Evolutionary conservation across 2,797 vertebrate species (phyloP).

Genomic region (Fistularia tabacaria): DNA sequence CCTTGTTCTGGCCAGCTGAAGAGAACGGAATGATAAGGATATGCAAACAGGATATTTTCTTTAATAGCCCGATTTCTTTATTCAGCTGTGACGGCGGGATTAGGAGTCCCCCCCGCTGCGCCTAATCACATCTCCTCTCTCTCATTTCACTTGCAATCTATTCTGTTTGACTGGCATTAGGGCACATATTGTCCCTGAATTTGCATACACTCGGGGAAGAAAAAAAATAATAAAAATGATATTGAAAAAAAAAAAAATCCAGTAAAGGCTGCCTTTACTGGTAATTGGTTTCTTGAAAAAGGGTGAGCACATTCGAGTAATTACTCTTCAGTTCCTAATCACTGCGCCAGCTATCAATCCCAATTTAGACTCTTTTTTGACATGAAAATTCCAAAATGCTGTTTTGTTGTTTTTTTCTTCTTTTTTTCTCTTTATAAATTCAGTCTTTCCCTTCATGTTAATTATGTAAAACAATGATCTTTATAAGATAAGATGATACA

Average conservation of each 20-base stretch:
- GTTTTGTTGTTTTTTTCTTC: no score
- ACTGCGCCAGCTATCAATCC: no score
- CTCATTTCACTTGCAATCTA: constrained; percentile 59
- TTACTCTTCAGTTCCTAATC: no score
- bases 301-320: no score
- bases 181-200: constrained; percentile 25
- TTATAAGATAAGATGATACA: no score
- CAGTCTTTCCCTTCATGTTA: no score
- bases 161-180: constrained; percentile 41
- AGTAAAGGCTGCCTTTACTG: background rate
- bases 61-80: constrained; percentile 65
- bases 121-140: constrained; percentile 64
- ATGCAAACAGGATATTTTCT: constrained; percentile 58
- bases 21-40: constrained; percentile 50
- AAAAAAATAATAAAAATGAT: no score
- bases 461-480: no score
- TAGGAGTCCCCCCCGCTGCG: constrained; percentile 54
- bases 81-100: constrained; percentile 60
- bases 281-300: no score
- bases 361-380: no score
- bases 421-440: no score
- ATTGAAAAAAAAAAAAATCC: constrained; percentile 3
- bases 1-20: constrained; percentile 49
- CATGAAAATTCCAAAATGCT: no score
- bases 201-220: constrained; percentile 1